These are phyloP conservation scores for Seriola quinqueradiata DNA, from an alignment of 2,113 vertebrate species.

Conservation along the genomic window DNA sequence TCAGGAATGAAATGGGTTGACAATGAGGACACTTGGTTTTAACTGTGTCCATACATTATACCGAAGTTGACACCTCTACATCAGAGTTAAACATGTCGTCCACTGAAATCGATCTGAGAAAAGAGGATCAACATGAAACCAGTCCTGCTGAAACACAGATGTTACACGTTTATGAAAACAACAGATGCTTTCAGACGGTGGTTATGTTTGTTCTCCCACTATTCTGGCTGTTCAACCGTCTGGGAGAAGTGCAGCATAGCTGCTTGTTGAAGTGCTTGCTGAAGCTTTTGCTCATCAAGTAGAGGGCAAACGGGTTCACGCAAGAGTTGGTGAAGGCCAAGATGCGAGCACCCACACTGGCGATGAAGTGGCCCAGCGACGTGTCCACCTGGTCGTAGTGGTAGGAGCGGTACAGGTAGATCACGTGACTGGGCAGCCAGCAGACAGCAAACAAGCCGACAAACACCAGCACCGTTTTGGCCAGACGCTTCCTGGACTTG, in stretches of 20 bases:
- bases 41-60: background rate
- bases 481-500: constrained; percentile 93
- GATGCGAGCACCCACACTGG: constrained; percentile 92
- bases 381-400: constrained; percentile 94
- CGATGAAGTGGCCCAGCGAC: constrained; percentile 91
- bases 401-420: constrained; percentile 97
- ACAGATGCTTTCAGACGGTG: constrained; percentile 40
- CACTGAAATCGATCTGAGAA: background rate
- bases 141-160: background rate
- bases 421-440: constrained; percentile 95
- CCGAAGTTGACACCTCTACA: background rate
- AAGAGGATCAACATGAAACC: background rate
- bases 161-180: background rate
- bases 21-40: background rate
- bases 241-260: constrained; percentile 85
- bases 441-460: constrained; percentile 95
- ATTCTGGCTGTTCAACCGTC: constrained; percentile 47
- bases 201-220: constrained; percentile 64
- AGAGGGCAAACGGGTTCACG: constrained; percentile 96
- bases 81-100: background rate
- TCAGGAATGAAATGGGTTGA: too few relatives aligned
- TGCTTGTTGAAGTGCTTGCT: constrained; percentile 95
- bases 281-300: constrained; percentile 95
- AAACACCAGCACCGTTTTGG: constrained; percentile 96
- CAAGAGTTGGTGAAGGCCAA: constrained; percentile 96